Evolutionary conservation across 1,140 invertebrate species (phyloP).

Genomic region (Triops cancriformis): DNA sequence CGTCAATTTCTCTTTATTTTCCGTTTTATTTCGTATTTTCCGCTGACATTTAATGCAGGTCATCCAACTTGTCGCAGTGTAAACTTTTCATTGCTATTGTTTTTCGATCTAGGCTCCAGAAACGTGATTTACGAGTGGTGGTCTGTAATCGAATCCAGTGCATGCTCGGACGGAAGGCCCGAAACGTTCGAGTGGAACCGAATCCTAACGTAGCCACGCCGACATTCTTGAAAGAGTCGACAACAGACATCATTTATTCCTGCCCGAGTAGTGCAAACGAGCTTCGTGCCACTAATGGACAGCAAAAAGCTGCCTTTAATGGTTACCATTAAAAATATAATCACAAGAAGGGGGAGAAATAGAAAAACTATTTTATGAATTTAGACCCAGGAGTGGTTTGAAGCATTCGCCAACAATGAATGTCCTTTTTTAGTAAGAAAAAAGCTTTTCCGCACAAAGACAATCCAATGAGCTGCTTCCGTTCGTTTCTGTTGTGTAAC

Average conservation of each 20-base stretch:
- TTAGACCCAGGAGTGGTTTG: background rate
- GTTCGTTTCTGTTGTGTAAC: background rate
- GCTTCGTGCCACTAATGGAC: background rate
- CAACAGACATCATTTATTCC: conserved; percentile 24
- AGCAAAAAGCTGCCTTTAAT: conserved; percentile 7
- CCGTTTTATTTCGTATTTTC: conserved; percentile 19
- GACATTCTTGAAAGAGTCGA: conserved; percentile 48
- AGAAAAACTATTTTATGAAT: background rate
- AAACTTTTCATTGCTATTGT: too few species aligned
- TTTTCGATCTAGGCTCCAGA: conserved; percentile 44
- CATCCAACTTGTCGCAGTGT: too few species aligned
- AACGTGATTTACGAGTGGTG: conserved; percentile 54
- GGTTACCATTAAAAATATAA: background rate
- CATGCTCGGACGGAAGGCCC: conserved; percentile 62
- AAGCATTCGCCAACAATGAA: background rate
- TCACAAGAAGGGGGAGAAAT: background rate
- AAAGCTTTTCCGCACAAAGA: conserved; percentile 2
- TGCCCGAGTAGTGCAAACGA: conserved; percentile 3
- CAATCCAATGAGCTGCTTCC: background rate
- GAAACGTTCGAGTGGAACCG: conserved; percentile 52
- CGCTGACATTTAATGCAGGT: too few species aligned
- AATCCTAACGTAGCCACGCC: conserved; percentile 47
- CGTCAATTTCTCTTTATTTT: too few species aligned
- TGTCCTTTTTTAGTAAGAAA: background rate
- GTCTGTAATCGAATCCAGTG: conserved; percentile 55